Evolutionary conservation across 2,888 invertebrate genomes (phyloP).

Genomic region (Dorcus hopei): DNA sequence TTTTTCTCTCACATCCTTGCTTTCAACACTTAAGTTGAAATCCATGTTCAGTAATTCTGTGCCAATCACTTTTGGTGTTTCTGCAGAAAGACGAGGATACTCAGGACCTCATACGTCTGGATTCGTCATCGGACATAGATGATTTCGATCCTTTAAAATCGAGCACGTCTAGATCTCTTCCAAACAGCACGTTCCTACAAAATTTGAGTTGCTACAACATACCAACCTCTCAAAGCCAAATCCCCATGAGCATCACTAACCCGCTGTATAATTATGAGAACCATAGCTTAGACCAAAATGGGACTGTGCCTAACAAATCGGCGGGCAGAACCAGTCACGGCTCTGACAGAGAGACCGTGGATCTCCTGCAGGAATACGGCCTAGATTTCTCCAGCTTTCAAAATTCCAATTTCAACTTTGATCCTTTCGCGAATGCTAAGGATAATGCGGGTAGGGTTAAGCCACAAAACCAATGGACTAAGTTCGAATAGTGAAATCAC

Average conservation of each 20-base stretch:
- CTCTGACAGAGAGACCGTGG: constrained; percentile 55
- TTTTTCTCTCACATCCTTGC: neutral
- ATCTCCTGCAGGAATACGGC: constrained; percentile 71
- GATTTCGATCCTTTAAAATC: constrained; percentile 66
- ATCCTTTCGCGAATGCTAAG: constrained; percentile 35
- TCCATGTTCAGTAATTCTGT: neutral
- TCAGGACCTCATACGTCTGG: constrained; percentile 64
- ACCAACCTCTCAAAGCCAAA: constrained; percentile 40
- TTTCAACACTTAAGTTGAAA: no score
- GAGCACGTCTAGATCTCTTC: constrained; percentile 28
- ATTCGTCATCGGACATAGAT: constrained; percentile 63
- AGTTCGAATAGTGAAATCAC: constrained; percentile 50
- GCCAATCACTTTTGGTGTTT: neutral
- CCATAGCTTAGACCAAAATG: constrained; percentile 43
- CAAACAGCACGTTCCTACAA: constrained; percentile 42
- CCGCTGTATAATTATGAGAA: constrained; percentile 52
- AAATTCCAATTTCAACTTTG: constrained; percentile 43
- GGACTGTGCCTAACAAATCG: constrained; percentile 51
- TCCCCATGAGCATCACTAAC: constrained; percentile 53
- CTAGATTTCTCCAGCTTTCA: constrained; percentile 60
- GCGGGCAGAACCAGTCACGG: constrained; percentile 43
- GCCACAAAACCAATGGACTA: constrained; percentile 58
- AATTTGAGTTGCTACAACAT: constrained; percentile 11
- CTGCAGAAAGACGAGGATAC: constrained; percentile 47
- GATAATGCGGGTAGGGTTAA: constrained; percentile 47